Conservation (phyloP, 2,113 vertebrate genomes). For the Trematomus loennbergii region DNA sequence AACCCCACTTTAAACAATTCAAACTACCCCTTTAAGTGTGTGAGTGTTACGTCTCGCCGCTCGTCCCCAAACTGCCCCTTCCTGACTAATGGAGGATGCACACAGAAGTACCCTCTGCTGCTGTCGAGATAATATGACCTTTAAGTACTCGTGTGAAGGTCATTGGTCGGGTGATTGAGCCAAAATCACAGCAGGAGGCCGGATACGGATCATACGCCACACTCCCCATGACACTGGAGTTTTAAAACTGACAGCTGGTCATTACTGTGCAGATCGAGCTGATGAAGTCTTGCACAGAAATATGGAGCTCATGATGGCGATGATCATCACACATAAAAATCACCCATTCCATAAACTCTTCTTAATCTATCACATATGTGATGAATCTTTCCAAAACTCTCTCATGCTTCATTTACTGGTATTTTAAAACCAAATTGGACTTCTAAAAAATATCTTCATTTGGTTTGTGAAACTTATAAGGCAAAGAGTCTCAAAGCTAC, state of each 20-base stretch:
- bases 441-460: no score
- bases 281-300: not conserved
- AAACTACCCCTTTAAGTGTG: not conserved
- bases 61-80: conserved; percentile 1
- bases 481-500: not conserved
- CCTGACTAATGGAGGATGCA: conserved; percentile 22
- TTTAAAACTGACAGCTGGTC: conserved; percentile 33
- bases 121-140: conserved; percentile 27
- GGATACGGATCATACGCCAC: conserved; percentile 20
- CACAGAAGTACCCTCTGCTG: conserved; percentile 12
- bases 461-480: no score
- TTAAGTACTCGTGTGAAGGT: conserved; percentile 16
- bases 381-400: not conserved
- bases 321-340: not conserved
- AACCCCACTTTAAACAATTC: no score
- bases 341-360: not conserved
- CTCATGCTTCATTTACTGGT: not conserved
- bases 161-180: conserved; percentile 21
- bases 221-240: not conserved
- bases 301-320: not conserved
- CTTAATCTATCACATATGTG: not conserved
- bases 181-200: conserved; percentile 29
- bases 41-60: not conserved
- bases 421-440: not conserved
- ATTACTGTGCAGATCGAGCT: conserved; percentile 12